Conservation (phyloP, 2,113 vertebrate species). For the Phoxinus phoxinus region DNA sequence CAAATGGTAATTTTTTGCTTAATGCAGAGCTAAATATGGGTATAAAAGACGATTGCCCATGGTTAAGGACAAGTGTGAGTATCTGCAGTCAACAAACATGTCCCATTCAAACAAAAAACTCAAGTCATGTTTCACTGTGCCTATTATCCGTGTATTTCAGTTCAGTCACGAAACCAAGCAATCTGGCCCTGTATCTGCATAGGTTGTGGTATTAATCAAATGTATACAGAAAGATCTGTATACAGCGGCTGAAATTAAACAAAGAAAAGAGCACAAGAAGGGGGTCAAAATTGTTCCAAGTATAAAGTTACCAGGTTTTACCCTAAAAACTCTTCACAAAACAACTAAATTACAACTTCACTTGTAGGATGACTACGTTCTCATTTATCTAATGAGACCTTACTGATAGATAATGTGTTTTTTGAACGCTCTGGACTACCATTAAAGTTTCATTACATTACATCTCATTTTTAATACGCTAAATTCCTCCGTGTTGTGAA, state of each 20-base stretch:
- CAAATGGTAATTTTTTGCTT: background rate
- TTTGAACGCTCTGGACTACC: slow-evolving; percentile 29
- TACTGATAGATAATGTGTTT: slow-evolving; percentile 8
- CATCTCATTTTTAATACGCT: slow-evolving; percentile 9
- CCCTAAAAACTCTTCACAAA: background rate
- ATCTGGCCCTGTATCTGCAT: background rate
- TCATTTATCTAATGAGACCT: slow-evolving; percentile 21
- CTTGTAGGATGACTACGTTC: background rate
- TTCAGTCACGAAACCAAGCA: background rate
- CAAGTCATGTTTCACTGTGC: background rate
- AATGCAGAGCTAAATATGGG: background rate
- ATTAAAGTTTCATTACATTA: slow-evolving; percentile 38
- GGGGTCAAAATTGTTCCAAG: background rate
- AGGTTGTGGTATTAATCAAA: background rate
- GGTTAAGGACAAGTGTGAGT: background rate
- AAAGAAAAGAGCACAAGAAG: background rate
- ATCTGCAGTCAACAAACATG: background rate
- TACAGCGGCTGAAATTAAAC: background rate
- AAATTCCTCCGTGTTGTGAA: slow-evolving; percentile 43
- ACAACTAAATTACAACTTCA: slow-evolving; percentile 15
- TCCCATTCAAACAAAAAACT: background rate
- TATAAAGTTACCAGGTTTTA: background rate
- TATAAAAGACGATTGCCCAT: background rate
- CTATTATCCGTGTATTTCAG: background rate
- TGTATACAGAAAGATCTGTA: background rate